Evolutionary conservation across 2,113 vertebrate species (phyloP).

Genomic region (Malaclemys terrapin): DNA sequence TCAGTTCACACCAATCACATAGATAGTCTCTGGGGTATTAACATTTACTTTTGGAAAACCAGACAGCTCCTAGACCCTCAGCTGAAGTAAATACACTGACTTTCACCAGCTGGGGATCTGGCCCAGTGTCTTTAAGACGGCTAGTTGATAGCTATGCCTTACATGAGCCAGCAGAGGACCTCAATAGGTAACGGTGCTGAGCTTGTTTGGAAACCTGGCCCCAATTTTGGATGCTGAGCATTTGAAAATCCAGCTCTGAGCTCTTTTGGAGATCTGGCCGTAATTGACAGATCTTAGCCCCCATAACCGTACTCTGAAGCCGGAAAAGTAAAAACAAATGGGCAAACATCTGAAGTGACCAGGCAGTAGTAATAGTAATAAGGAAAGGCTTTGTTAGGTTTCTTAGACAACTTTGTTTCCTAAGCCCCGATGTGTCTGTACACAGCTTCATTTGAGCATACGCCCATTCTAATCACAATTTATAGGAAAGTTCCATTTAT

Average conservation of each 20-base stretch:
- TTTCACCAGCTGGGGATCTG: accelerated
- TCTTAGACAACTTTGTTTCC: not conserved
- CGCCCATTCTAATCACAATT: not conserved
- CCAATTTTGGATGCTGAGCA: accelerated
- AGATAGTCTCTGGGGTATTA: not conserved
- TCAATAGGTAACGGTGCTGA: accelerated
- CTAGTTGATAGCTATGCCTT: not conserved
- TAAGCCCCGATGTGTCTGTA: not conserved
- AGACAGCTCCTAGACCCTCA: not conserved
- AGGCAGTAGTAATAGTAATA: not conserved
- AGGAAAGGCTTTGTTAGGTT: not conserved
- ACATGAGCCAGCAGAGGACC: accelerated
- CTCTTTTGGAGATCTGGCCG: not conserved
- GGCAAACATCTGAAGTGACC: not conserved
- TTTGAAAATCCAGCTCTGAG: not conserved
- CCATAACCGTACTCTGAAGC: not conserved
- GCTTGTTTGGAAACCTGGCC: not conserved
- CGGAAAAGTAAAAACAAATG: not conserved
- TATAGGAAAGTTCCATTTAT: not conserved
- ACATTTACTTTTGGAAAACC: not conserved
- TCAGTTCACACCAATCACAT: not conserved
- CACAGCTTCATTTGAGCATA: not conserved
- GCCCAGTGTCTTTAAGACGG: not conserved
- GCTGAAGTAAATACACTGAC: accelerated
- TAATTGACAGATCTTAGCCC: not conserved